Conservation (phyloP, 2,113 vertebrate genomes). For the Planiliza haematocheilus region DNA sequence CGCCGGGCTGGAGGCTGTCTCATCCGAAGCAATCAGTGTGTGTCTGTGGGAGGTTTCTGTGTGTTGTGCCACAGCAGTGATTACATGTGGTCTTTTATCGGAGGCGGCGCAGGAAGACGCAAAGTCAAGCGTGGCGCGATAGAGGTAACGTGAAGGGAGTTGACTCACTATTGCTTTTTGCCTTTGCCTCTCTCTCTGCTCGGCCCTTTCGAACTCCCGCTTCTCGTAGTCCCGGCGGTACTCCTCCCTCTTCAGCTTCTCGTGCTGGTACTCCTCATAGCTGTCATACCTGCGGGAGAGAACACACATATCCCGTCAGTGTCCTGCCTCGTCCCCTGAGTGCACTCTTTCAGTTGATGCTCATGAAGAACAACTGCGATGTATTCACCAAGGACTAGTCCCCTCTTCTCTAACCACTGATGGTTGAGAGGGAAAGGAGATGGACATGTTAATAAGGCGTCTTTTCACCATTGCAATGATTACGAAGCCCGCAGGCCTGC, state of each 20-base stretch:
- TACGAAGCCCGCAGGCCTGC: conserved; percentile 66
- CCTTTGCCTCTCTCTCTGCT: conserved; percentile 92
- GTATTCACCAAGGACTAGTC: conserved; percentile 37
- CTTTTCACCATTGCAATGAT: conserved; percentile 63
- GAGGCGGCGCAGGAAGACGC: conserved; percentile 11
- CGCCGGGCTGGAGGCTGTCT: conserved; percentile 62
- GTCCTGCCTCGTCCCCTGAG: conserved; percentile 20
- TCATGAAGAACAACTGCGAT: conserved; percentile 30
- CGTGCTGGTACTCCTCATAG: conserved; percentile 97
- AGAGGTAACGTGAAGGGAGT: conserved; percentile 20
- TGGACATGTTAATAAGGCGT: conserved; percentile 79
- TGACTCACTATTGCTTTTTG: conserved; percentile 97
- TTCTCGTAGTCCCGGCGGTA: conserved; percentile 93
- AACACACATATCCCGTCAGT: conserved; percentile 34
- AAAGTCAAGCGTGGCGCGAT: conserved; percentile 17
- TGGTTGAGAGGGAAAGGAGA: conserved; percentile 48
- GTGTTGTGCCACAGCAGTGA: conserved; percentile 55
- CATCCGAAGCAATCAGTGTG: conserved; percentile 50
- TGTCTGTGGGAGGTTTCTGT: conserved; percentile 48
- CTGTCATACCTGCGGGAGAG: conserved; percentile 89
- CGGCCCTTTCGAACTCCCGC: conserved; percentile 93
- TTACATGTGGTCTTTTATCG: conserved; percentile 58
- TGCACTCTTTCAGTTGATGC: not conserved
- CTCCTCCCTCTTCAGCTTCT: conserved; percentile 95
- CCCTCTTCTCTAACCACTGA: conserved; percentile 2